Base-by-base conservation (phyloP, 2,113 vertebrate species). In the Bubo scandiacus region DNA sequence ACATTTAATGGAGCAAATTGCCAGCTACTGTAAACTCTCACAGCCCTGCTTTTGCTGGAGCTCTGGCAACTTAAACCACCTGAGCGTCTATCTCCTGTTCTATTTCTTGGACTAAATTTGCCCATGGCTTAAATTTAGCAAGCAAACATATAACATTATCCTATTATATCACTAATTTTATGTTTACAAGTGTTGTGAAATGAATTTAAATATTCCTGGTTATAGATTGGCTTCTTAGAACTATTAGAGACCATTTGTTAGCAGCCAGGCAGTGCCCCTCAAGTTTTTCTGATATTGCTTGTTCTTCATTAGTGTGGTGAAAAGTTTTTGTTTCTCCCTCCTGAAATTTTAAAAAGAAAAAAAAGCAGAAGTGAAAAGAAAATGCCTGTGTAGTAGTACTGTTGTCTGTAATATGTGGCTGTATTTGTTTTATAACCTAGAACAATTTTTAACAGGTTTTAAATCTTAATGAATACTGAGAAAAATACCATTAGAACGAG, bases 151-250 rank as follows among this genome's bases (percentile, higher is more conserved):
- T 22, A 89, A 80, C 94, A 52, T 66, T 23, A 49, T 79, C 82
- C 40, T 68, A 42, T 30, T 94, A 43, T 75, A 71, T 96, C n/a
- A 58, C 32, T 54, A 52, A 78, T 51, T 95, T 73, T 77, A 85
- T 85, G 30, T 90, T 72, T 91, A 83, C 47, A 83, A 81, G 27
- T 73, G 43, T 94, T 96, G 62, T 52, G 52, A 81, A 96, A 87
- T 54, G 51, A 88, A 12, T 94, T 90, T 67, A 90, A 87, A 86
- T 77, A 85, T 52, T 57, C 38, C 70, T 83, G 54, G 30, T 84
- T 90, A 79, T 79, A 78, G 81, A 91, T 79, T 58, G 62, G 66
- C 54, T 61, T 66, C 26, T 80, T 73, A 78, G 57, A 80, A 20
- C 38, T 95, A 43, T 42, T 42, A 42, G 40, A 42, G 73, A n/a